Base-by-base conservation (phyloP, 2,113 vertebrate genomes). In the Pristiophorus japonicus region DNA sequence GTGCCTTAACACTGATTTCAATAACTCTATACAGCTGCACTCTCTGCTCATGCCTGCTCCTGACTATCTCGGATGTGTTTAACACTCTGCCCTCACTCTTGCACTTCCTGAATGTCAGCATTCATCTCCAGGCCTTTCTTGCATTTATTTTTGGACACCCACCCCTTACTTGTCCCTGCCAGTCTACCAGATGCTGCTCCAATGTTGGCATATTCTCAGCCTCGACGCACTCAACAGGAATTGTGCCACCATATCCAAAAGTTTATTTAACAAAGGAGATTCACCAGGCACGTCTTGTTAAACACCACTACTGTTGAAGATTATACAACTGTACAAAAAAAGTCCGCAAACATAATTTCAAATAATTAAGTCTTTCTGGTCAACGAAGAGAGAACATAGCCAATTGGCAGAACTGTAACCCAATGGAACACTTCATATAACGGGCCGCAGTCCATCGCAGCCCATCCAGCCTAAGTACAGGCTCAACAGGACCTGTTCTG, bases 11-110 rank as follows among this genome's bases (percentile, higher is more conserved):
- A 93, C 62, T 93, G 62, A 93, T 66, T 24, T 63, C 91, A 65
- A 66, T 94, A 94, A 47, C 65, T 47, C 45, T 65, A 70, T 66
- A 5, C n/a, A 94, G 22, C 63, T 45, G 63, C 63, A 66, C 91
- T 38, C 18, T 24, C 20, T 93, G 45, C 24, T 88, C 45, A 24
- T 88, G 20, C 10, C 20, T 93, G 45, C 24, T 88, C 45, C 47
- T 88, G 20, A 27, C 42, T 70, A 94, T 94, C 63, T 70, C 42
- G 24, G 42, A 45, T 45, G 38, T 55, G 65, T 67, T 94, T 94
- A 94, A 94, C 91, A 30, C 65, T 67, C 63, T 94, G 92, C 65
- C 12, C 42, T 94, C 38, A 67, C 24, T 47, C 65, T 94, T 70
- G 22, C 63, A 47, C 24, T 70, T 8, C 42, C 42, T 94, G 92